phyloP scores from a whole-genome alignment of 2,113 vertebrate species.

The Oenanthe melanoleuca region DNA sequence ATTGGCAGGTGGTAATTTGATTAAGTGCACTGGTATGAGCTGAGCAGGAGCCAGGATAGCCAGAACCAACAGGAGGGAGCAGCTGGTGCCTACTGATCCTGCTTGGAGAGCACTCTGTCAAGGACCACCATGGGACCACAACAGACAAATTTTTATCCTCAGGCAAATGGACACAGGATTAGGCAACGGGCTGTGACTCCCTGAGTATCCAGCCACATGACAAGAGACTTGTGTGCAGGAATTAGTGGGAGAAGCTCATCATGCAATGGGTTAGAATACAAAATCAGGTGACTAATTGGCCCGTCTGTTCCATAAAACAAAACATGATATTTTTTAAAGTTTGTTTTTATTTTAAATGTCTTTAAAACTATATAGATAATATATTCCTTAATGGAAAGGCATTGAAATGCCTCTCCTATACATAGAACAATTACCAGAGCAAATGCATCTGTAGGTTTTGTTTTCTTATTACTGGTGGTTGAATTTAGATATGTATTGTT shows the following conservation, averaged over 20 bases:
- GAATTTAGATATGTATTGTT: neutral
- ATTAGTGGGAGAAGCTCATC: neutral
- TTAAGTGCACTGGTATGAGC: neutral
- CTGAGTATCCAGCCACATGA: neutral
- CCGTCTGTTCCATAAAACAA: neutral
- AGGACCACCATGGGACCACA: neutral
- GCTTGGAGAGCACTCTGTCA: neutral
- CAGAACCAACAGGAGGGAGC: constrained; percentile 14
- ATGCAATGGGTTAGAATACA: neutral
- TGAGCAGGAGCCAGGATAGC: constrained; percentile 1
- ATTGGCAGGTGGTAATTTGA: neutral
- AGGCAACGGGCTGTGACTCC: neutral
- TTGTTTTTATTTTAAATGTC: neutral
- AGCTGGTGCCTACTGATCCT: neutral
- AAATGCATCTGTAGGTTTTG: neutral
- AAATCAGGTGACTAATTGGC: neutral
- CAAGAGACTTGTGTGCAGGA: neutral
- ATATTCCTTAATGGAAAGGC: neutral
- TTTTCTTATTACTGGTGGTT: neutral
- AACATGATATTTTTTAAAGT: neutral
- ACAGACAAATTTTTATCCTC: neutral
- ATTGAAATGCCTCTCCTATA: neutral
- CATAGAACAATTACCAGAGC: neutral
- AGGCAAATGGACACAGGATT: neutral
- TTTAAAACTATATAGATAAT: neutral